phyloP scores from a whole-genome alignment of 2,888 invertebrate species.

The Synanthedon vespiformis region DNA sequence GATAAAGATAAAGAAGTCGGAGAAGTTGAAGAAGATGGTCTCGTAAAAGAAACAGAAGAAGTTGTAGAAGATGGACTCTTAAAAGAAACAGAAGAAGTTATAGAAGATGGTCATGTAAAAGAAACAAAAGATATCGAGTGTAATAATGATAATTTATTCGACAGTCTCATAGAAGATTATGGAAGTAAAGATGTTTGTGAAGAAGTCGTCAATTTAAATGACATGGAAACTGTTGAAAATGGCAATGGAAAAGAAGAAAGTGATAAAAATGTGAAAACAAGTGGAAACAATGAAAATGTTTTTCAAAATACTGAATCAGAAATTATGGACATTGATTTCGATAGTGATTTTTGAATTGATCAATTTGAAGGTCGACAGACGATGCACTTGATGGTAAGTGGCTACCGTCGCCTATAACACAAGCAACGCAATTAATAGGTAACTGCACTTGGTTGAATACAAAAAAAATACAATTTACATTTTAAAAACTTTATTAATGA shows the following conservation, averaged over 20 bases:
- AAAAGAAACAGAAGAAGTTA: not conserved
- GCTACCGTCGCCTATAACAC: no score
- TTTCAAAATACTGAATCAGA: not conserved
- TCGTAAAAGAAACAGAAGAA: not conserved
- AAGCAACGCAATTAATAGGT: no score
- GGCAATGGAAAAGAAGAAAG: not conserved
- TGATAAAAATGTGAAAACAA: slow-evolving; percentile 3
- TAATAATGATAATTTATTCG: not conserved
- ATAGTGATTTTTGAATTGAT: slow-evolving; percentile 36
- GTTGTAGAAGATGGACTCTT: not conserved
- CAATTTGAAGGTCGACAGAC: no score
- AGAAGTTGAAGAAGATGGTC: not conserved
- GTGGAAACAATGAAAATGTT: not conserved
- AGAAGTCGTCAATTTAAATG: slow-evolving; percentile 3
- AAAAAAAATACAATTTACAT: slow-evolving; percentile 8
- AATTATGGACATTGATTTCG: slow-evolving; percentile 52
- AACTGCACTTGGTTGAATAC: no score
- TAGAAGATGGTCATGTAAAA: not conserved
- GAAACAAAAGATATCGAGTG: not conserved
- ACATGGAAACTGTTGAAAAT: no score
- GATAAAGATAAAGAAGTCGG: not conserved
- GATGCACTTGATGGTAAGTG: no score
- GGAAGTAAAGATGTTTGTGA: slow-evolving; percentile 3
- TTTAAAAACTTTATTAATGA: slow-evolving; percentile 29
- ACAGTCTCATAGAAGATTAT: not conserved